phyloP scores from a whole-genome alignment of 2,888 invertebrate genomes.

The Ptilodon capucinus region DNA sequence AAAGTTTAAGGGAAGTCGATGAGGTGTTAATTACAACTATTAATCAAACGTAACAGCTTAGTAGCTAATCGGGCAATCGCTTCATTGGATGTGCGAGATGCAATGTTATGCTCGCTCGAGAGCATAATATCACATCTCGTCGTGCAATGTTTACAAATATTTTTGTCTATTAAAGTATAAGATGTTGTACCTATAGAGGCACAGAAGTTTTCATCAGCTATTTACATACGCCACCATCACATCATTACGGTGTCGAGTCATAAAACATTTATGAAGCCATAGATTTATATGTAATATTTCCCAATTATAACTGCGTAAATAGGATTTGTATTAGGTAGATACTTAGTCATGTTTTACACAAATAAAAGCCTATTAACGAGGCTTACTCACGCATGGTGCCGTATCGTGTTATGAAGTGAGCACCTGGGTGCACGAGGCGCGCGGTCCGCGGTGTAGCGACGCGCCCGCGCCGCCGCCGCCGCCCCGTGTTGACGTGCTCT shows the following conservation, averaged over 20 bases:
- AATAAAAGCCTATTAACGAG: conserved; percentile 28
- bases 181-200: too few relatives aligned
- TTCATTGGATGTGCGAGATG: conserved; percentile 34
- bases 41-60: conserved; percentile 20
- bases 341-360: conserved; percentile 13
- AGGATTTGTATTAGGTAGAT: background rate
- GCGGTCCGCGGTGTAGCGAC: conserved; percentile 3
- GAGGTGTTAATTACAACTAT: conserved; percentile 30
- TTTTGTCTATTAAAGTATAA: background rate
- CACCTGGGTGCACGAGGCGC: conserved; percentile 21
- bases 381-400: conserved; percentile 24
- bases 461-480: too few relatives aligned
- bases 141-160: conserved; percentile 13
- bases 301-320: too few relatives aligned
- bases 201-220: too few relatives aligned
- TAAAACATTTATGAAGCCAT: too few relatives aligned
- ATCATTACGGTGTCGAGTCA: too few relatives aligned
- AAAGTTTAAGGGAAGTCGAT: background rate
- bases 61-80: conserved; percentile 28
- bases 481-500: conserved; percentile 61
- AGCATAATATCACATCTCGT: conserved; percentile 17
- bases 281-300: too few relatives aligned
- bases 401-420: conserved; percentile 32
- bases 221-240: too few relatives aligned
- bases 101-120: too few relatives aligned